Evolutionary conservation across 2,888 invertebrate species (phyloP), one percentile per base, ranked within the genome.

Genomic region (Alitta virens): DNA sequence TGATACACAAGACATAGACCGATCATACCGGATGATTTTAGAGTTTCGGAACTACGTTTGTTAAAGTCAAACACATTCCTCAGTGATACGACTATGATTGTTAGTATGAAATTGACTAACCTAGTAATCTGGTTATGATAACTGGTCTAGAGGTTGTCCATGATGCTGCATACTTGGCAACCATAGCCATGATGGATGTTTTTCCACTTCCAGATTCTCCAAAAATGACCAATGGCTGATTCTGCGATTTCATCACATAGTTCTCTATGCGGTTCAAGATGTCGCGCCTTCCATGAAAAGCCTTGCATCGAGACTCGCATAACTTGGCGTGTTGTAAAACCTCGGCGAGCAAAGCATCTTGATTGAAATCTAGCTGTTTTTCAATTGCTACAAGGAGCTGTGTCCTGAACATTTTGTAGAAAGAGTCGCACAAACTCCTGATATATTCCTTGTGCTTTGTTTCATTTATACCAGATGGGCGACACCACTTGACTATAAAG

Each of bases 161-260:
- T 1, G 33, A 56, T 9, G 27, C 21, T 12, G 50, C 33, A 2
- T 51, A 21, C 18, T 54, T 63, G 14, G 60, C 59, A 1, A 43
- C 40, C 46, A 63, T 58, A 2, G 64, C 67, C 56, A 65, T 54
- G 1, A 67, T 49, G 14, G 64, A 63, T 1, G 67, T 63, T 55
- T 67, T 67, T 12, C 67, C 67, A 38, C 67, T 63, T 16, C 67
- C 67, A 1, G 65, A 65, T 27, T 59, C 60, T n/a, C 67, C 67
- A 52, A 60, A 50, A 14, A 67, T 42, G n/a, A 67, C 67, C 23
- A 66, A 51, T n/a, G 63, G 65, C 40, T 60, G 42, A 9, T 23
- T 50, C 14, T 55, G 24, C 25, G 23, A 24, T 7, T 46, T 18
- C 2, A 2, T 18, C 18, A 62, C 27, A 51, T 70, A 71, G 12